Evolutionary conservation across 2,797 vertebrate species (phyloP).

Genomic region (Bovichtus diacanthus): DNA sequence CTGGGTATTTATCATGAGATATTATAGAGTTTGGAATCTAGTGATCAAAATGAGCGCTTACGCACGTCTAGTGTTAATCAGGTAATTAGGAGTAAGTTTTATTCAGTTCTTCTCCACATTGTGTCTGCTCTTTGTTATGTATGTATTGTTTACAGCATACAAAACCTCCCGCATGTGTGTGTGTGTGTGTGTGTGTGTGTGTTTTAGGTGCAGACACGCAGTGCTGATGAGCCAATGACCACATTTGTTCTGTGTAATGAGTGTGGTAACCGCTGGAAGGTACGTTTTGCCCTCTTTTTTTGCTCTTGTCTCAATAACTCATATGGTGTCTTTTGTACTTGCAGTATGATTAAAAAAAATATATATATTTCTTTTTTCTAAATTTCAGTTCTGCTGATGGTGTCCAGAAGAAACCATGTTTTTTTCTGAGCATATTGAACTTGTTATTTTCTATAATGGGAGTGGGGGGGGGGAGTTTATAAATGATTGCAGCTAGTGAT

Average conservation of each 20-base stretch:
- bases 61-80: not conserved
- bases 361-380: constrained; percentile 10
- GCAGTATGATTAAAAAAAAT: not conserved
- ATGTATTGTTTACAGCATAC: not conserved
- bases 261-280: constrained; percentile 99
- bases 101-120: not conserved
- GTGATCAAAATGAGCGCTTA: too few species aligned
- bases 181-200: constrained; percentile 40
- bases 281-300: constrained; percentile 73
- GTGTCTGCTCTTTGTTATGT: not conserved
- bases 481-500: constrained; percentile 66
- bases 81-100: not conserved
- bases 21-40: too few species aligned
- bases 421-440: constrained; percentile 30
- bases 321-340: not conserved
- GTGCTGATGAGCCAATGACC: constrained; percentile 99
- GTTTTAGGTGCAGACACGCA: constrained; percentile 94
- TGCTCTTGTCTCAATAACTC: not conserved
- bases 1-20: too few species aligned
- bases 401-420: constrained; percentile 40
- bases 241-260: constrained; percentile 98
- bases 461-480: constrained; percentile 26
- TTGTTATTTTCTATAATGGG: constrained; percentile 58
- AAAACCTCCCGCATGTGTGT: not conserved
- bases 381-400: constrained; percentile 87